phyloP scores from a whole-genome alignment of 2,888 invertebrate genomes.

The Tachystola acroxantha region DNA sequence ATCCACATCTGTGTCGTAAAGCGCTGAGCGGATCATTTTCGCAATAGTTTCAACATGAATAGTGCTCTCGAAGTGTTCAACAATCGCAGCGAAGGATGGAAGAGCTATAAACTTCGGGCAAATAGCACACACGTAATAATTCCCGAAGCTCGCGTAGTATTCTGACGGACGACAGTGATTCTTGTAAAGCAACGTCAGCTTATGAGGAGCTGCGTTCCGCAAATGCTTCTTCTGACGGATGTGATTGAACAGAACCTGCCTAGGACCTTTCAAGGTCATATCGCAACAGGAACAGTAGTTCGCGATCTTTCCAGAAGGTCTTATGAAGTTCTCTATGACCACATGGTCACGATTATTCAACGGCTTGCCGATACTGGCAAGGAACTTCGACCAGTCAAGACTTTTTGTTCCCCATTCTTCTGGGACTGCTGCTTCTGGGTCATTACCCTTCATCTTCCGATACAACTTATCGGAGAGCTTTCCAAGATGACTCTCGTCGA shows the following conservation, averaged over 20 bases:
- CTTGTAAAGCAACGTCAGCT: constrained; percentile 53
- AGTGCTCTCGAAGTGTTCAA: constrained; percentile 60
- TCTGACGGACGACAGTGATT: constrained; percentile 63
- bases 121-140: constrained; percentile 59
- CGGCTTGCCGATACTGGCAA: constrained; percentile 64
- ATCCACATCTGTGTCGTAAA: constrained; percentile 39
- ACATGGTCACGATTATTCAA: constrained; percentile 59
- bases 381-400: constrained; percentile 64
- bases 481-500: constrained; percentile 63
- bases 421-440: constrained; percentile 51
- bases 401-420: constrained; percentile 71
- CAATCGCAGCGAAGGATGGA: constrained; percentile 63
- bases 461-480: constrained; percentile 60
- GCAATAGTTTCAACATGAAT: constrained; percentile 52
- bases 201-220: constrained; percentile 63
- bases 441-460: constrained; percentile 44
- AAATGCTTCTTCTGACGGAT: constrained; percentile 70
- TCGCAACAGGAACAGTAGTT: constrained; percentile 67
- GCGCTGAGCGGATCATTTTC: constrained; percentile 47
- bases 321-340: constrained; percentile 67
- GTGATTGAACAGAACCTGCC: constrained; percentile 68
- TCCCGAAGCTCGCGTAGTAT: constrained; percentile 68
- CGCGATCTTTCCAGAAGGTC: constrained; percentile 61
- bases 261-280: constrained; percentile 63
- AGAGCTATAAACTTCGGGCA: constrained; percentile 55